Conservation (phyloP, 2,888 invertebrate species). For the Alloplasta piceator region DNA sequence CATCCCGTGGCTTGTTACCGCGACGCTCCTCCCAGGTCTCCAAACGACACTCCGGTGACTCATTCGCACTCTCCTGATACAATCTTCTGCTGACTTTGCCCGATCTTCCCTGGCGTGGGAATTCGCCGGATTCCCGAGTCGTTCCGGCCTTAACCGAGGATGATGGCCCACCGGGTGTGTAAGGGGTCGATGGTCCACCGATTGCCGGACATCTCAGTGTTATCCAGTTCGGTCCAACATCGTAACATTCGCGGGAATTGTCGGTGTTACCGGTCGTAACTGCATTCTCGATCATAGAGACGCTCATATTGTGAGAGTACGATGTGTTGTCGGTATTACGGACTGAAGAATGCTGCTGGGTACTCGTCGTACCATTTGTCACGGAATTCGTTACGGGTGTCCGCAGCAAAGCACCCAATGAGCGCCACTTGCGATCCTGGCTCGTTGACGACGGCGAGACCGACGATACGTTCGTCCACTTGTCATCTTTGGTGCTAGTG, state of each 20-base stretch:
- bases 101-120: conserved; percentile 63
- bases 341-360: conserved; percentile 72
- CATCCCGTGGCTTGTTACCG: conserved; percentile 53
- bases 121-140: conserved; percentile 75
- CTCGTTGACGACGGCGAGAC: conserved; percentile 74
- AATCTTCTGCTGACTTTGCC: conserved; percentile 77
- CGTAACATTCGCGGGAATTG: conserved; percentile 61
- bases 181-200: conserved; percentile 70
- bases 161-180: conserved; percentile 71
- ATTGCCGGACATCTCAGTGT: conserved; percentile 67
- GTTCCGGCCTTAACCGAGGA: conserved; percentile 72
- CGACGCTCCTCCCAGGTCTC: conserved; percentile 62
- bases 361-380: conserved; percentile 49
- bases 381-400: conserved; percentile 71
- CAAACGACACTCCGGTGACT: conserved; percentile 58
- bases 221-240: conserved; percentile 65
- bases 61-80: conserved; percentile 74
- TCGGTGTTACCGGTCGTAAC: conserved; percentile 39
- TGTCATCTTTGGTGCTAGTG: conserved; percentile 72
- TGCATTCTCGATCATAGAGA: conserved; percentile 77
- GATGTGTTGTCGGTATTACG: conserved; percentile 68
- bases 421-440: conserved; percentile 83
- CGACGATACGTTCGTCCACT: conserved; percentile 76
- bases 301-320: conserved; percentile 77
- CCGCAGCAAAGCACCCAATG: conserved; percentile 83